Evolutionary conservation across 23 tunicate genomes (phyloP), one percentile per base, ranked within the genome.

Genomic region (Trididemnum nubilum): DNA sequence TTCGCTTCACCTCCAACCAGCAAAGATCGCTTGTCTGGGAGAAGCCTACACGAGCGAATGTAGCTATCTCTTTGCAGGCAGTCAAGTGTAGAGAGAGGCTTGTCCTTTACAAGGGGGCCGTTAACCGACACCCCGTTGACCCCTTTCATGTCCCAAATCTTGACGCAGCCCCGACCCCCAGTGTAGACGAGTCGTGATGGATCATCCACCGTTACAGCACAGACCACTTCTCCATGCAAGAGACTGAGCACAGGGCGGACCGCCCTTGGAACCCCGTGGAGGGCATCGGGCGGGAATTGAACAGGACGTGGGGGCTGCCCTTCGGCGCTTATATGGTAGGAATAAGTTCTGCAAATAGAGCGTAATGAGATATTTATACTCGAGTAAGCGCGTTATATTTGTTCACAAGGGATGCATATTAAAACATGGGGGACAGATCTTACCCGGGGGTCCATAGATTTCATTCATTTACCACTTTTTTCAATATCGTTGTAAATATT

Each of bases 161-260:
- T 94, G 72, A 94, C 98, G 67, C 90, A 83, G 30, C 98, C 98
- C 64, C 90, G 90, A 36, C 98, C 98, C 27, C 98, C 98, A 38
- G 98, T 94, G 86, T 88, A 94, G 23, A 94, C 89, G 33, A 77
- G 90, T 4, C 94, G 83, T 0, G 94, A 76, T 37, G 98, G 98
- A 70, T 94, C 87, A 72, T 88, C 84, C n/a, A 94, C 86, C 0
- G 98, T 88, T 5, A 94, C 98, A 1, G 98, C 98, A 73, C 98
- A 94, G 19, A 94, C 98, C 25, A 94, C 98, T 65, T 94, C 98
- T 37, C 94, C 94, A 79, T 94, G 98, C 22, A 63, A 64, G 5
- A 94, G 85, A 33, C 87, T 88, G 77, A 87, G 81, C 49, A 79
- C 51, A 5, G 93, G 94, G 24, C 94, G 86, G 22, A 80, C 94